phyloP scores from a whole-genome alignment of 2,797 vertebrate genomes.

The Pristis pectinata region DNA sequence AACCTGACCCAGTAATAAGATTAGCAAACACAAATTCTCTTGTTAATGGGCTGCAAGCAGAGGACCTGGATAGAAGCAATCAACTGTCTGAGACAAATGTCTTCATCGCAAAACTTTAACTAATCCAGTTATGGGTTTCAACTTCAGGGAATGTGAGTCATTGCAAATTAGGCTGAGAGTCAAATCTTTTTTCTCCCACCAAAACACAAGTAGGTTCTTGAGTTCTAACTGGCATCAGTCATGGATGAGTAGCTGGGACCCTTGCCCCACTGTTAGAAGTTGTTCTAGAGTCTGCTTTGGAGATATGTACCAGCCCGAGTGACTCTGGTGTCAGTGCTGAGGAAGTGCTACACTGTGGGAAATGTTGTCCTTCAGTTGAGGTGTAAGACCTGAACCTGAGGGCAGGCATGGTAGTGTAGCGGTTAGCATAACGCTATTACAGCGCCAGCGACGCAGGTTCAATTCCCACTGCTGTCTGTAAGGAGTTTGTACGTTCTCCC shows the following conservation, averaged over 20 bases:
- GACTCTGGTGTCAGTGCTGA: too few relatives aligned
- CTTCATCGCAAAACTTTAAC: background rate
- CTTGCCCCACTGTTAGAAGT: background rate
- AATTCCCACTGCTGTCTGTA: too few relatives aligned
- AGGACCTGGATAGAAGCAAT: background rate
- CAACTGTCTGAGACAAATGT: too few relatives aligned
- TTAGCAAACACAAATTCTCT: background rate
- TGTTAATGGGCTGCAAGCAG: background rate
- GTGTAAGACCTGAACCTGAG: too few relatives aligned
- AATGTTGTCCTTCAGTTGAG: too few relatives aligned
- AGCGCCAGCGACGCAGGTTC: too few relatives aligned
- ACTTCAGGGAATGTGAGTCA: background rate
- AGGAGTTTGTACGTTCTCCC: too few relatives aligned
- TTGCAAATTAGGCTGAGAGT: background rate
- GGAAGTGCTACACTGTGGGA: too few relatives aligned
- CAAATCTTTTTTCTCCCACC: background rate
- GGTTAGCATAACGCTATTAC: too few relatives aligned
- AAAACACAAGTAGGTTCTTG: background rate
- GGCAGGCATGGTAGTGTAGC: too few relatives aligned
- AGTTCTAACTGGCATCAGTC: background rate
- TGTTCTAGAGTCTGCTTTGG: too few relatives aligned
- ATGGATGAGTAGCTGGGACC: background rate
- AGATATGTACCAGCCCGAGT: too few relatives aligned
- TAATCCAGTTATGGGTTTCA: background rate
- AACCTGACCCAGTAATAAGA: background rate